Percentiles rank a stretch among this genome's conserved stretches.
Evolutionary conservation across 1,140 invertebrate genomes (phyloP).

Genomic region (Paramacrobiotus metropolitanus): DNA sequence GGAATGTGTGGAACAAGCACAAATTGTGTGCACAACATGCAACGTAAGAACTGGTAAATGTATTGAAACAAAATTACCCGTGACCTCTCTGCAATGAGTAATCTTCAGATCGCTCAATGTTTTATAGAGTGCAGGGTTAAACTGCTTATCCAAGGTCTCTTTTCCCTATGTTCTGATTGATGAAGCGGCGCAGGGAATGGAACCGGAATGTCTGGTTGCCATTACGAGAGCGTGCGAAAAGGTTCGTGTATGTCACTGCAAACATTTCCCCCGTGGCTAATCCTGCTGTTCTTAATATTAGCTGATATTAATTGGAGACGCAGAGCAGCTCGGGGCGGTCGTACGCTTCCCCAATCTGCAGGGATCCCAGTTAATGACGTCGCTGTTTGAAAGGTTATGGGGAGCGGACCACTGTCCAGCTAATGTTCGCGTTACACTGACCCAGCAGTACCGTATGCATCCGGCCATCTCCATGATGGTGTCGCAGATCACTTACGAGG

Average conservation of each 20-base stretch:
- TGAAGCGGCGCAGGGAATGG: conserved; percentile 83
- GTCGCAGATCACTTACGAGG: too few species aligned
- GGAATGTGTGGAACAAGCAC: conserved; percentile 73
- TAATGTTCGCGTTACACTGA: too few species aligned
- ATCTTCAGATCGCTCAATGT: too few species aligned
- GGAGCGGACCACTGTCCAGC: too few species aligned
- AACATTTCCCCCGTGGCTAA: too few species aligned
- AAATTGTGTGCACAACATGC: conserved; percentile 97
- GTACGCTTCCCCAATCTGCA: conserved; percentile 89
- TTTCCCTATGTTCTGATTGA: conserved; percentile 95
- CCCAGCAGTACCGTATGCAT: too few species aligned
- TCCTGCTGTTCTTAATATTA: conserved; percentile 29
- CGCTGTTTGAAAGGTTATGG: conserved; percentile 93
- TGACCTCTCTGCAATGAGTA: too few species aligned
- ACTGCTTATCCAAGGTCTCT: conserved; percentile 60
- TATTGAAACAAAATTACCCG: too few species aligned
- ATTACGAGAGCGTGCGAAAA: conserved; percentile 85
- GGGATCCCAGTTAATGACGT: conserved; percentile 98
- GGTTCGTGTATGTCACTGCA: too few species aligned
- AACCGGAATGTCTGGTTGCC: conserved; percentile 95
- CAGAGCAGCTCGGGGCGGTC: conserved; percentile 94
- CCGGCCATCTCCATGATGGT: too few species aligned
- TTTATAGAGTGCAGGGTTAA: conserved; percentile 69
- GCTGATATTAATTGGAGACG: conserved; percentile 87
- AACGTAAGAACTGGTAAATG: too few species aligned